phyloP scores from a whole-genome alignment of 2,797 vertebrate genomes.

The Caiman crocodilus region DNA sequence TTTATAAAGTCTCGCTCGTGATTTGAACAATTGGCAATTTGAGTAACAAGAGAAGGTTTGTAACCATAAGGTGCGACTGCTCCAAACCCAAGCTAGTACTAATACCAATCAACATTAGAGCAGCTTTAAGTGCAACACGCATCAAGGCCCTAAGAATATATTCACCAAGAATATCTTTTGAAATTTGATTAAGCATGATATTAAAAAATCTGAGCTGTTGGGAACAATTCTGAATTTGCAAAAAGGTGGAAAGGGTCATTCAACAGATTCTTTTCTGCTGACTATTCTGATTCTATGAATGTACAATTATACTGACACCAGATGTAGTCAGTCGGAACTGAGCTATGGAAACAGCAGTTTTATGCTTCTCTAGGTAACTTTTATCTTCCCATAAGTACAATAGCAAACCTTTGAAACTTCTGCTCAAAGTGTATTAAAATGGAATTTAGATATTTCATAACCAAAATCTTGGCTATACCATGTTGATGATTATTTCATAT shows the following conservation, averaged over 20 bases:
- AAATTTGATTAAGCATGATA: not conserved
- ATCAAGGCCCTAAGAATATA: no score
- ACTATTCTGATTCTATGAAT: not conserved
- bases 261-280: not conserved
- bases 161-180: not conserved
- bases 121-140: no score
- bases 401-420: not conserved
- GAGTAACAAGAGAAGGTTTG: no score
- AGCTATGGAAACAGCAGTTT: not conserved
- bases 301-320: not conserved
- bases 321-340: not conserved
- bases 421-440: constrained; percentile 29
- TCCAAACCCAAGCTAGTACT: no score
- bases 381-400: not conserved
- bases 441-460: constrained; percentile 27
- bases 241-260: not conserved
- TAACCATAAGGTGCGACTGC: no score
- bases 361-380: not conserved
- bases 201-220: not conserved
- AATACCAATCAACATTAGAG: no score
- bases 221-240: not conserved
- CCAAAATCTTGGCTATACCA: not conserved
- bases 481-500: constrained; percentile 43
- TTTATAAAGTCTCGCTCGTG: no score
- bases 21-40: no score